Conservation (phyloP, 2,797 vertebrate genomes). For the Mormyrus hasselquistii region DNA sequence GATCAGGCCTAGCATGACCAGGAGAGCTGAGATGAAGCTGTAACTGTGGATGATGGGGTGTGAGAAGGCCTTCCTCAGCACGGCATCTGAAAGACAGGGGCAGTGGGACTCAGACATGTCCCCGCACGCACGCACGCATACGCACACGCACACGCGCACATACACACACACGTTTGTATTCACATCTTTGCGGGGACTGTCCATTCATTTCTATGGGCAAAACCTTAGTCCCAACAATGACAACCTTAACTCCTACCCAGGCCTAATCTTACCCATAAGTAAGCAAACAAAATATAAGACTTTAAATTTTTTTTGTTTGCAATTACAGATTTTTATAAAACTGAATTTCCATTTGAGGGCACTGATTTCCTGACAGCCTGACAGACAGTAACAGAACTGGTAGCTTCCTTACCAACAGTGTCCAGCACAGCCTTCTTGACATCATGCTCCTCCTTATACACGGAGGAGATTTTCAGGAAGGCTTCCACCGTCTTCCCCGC, state of each 20-base stretch:
- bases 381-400: not conserved
- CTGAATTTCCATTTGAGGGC: not conserved
- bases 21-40: conserved; percentile 73
- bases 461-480: conserved; percentile 77
- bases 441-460: conserved; percentile 74
- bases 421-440: conserved; percentile 62
- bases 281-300: not conserved
- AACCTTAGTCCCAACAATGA: not conserved
- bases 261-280: not conserved
- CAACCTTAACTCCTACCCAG: not conserved
- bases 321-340: not conserved
- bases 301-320: not conserved
- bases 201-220: not conserved
- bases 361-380: not conserved
- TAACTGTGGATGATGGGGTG: conserved; percentile 69
- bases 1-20: conserved; percentile 82
- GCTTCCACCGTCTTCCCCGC: conserved; percentile 69
- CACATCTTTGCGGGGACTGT: not conserved
- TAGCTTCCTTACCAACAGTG: conserved; percentile 46
- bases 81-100: conserved; percentile 59
- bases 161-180: not conserved
- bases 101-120: not conserved
- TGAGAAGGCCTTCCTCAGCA: conserved; percentile 78
- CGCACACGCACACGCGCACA: not conserved
- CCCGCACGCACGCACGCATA: not conserved